phyloP scores from a whole-genome alignment of 2,797 vertebrate species.

The Crocodylus rhombifer region DNA sequence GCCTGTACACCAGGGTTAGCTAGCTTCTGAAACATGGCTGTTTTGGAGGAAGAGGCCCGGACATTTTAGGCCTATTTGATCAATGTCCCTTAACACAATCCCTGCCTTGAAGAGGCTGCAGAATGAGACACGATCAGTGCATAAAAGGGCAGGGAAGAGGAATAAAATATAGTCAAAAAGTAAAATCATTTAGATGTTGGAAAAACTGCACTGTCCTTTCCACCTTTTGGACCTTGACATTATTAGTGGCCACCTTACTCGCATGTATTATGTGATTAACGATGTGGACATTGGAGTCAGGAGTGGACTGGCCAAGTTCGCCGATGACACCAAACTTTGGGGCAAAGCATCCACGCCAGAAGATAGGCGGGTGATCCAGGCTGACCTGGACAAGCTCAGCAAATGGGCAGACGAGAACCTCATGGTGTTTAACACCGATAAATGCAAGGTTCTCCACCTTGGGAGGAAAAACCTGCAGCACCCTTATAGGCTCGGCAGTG shows the following conservation, averaged over 20 bases:
- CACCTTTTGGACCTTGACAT: background rate
- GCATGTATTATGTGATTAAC: too few relatives aligned
- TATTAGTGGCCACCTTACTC: background rate
- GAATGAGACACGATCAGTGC: background rate
- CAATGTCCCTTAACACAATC: background rate
- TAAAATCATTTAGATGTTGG: background rate
- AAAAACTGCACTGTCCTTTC: background rate
- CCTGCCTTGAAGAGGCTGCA: background rate
- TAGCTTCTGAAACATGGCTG: background rate
- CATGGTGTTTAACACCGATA: too few relatives aligned
- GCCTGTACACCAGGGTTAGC: background rate
- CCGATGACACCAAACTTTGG: too few relatives aligned
- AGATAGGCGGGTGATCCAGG: too few relatives aligned
- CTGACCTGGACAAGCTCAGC: too few relatives aligned
- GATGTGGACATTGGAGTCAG: too few relatives aligned
- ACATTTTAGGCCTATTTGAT: background rate
- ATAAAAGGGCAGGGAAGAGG: background rate
- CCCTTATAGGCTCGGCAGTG: too few relatives aligned
- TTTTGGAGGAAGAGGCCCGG: background rate
- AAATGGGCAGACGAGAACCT: too few relatives aligned
- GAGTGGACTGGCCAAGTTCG: too few relatives aligned
- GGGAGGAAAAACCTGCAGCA: too few relatives aligned
- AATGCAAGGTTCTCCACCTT: too few relatives aligned
- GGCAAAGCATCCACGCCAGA: too few relatives aligned
- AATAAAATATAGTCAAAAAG: background rate